Evolutionary conservation across 2,113 vertebrate genomes (phyloP).

Genomic region (Alligator sinensis): DNA sequence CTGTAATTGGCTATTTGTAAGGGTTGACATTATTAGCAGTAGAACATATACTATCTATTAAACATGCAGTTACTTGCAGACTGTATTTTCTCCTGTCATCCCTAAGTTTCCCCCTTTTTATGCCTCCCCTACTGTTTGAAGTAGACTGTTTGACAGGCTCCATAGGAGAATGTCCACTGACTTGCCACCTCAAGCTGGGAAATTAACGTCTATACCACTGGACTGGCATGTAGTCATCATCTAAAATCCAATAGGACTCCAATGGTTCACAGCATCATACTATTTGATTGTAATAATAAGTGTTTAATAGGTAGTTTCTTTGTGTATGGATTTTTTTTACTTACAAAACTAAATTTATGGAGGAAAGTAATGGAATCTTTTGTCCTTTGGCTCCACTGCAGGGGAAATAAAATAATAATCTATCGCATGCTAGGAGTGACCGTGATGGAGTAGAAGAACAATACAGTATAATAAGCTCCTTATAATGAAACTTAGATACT

Average conservation of each 20-base stretch:
- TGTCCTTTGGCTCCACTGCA: background rate
- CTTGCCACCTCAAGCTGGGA: background rate
- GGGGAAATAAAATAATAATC: background rate
- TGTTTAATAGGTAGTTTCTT: background rate
- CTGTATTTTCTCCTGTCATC: background rate
- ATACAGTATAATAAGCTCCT: background rate
- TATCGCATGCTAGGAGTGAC: background rate
- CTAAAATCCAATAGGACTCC: background rate
- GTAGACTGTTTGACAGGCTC: background rate
- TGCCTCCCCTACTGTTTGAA: background rate
- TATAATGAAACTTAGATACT: background rate
- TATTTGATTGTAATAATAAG: background rate
- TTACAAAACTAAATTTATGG: background rate
- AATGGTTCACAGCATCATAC: background rate
- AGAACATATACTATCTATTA: background rate
- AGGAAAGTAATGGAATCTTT: background rate
- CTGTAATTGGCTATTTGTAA: background rate
- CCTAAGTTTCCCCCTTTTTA: background rate
- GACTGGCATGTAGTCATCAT: background rate
- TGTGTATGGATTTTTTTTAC: background rate
- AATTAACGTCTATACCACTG: background rate
- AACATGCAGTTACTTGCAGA: background rate
- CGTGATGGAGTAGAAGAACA: background rate
- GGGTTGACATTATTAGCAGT: background rate
- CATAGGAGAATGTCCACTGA: background rate